Evolutionary conservation across 2,888 invertebrate genomes (phyloP).

Genomic region (Cheilosia impressa): DNA sequence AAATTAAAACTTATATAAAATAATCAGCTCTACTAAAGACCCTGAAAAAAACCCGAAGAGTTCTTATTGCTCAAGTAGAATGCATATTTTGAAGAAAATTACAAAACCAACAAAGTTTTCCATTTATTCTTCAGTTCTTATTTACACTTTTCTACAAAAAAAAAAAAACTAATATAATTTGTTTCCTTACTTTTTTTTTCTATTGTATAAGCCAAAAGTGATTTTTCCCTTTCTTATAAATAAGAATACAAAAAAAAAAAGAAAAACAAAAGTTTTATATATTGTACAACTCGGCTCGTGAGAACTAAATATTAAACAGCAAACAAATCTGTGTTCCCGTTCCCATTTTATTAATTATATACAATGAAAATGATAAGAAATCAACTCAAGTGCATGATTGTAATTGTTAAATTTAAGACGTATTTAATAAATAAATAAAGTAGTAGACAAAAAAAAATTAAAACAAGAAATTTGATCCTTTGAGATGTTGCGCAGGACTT

Average conservation of each 20-base stretch:
- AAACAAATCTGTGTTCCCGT: slow-evolving; percentile 73
- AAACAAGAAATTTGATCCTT: slow-evolving; percentile 42
- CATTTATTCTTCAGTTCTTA: background rate
- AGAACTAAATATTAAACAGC: slow-evolving; percentile 58
- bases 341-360: slow-evolving; percentile 66
- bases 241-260: slow-evolving; percentile 38
- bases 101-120: slow-evolving; percentile 23
- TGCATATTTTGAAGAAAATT: slow-evolving; percentile 16
- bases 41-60: background rate
- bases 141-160: slow-evolving; percentile 22
- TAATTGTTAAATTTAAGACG: slow-evolving; percentile 74
- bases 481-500: slow-evolving; percentile 60
- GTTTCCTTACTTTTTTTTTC: slow-evolving; percentile 6
- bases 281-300: slow-evolving; percentile 73
- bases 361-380: slow-evolving; percentile 55
- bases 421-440: slow-evolving; percentile 65
- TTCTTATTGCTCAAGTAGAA: slow-evolving; percentile 56
- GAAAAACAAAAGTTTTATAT: slow-evolving; percentile 47
- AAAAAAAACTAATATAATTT: slow-evolving; percentile 7
- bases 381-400: slow-evolving; percentile 71
- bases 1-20: background rate
- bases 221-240: slow-evolving; percentile 29
- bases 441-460: slow-evolving; percentile 11
- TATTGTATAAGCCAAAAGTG: slow-evolving; percentile 49
- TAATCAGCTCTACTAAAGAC: background rate